These are phyloP conservation scores for Paratilapia polleni DNA, from an alignment of 2,113 vertebrate species.

Conservation along the genomic window DNA sequence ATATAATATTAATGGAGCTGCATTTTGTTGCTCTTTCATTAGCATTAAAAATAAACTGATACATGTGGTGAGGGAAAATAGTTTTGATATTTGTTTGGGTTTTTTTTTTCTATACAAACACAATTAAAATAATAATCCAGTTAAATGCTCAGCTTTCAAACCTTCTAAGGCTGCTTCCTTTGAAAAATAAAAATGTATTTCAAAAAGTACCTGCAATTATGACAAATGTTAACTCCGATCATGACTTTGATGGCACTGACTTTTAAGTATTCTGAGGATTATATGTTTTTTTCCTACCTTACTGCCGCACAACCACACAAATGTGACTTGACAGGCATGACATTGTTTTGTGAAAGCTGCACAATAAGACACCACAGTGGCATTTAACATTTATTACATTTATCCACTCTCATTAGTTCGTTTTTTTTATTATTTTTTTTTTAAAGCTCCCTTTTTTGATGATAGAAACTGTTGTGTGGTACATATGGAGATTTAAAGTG, in stretches of 20 bases:
- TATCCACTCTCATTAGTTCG: not conserved
- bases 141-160: not conserved
- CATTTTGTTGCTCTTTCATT: not conserved
- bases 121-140: no score
- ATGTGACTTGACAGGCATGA: not conserved
- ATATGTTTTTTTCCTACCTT: not conserved
- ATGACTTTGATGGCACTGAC: not conserved
- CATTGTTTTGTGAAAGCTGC: not conserved
- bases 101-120: no score
- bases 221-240: not conserved
- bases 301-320: not conserved
- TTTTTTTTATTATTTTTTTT: not conserved
- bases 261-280: not conserved
- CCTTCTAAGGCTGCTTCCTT: no score
- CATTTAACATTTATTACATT: conserved; percentile 6
- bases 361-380: conserved; percentile 11
- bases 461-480: not conserved
- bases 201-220: not conserved
- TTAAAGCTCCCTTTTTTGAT: not conserved
- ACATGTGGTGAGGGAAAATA: no score
- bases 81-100: no score
- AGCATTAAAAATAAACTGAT: not conserved
- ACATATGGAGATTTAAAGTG: not conserved
- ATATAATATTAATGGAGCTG: not conserved
- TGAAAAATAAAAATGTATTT: no score